Evolutionary conservation across 2,113 vertebrate genomes (phyloP).

Genomic region (Vombatus ursinus): DNA sequence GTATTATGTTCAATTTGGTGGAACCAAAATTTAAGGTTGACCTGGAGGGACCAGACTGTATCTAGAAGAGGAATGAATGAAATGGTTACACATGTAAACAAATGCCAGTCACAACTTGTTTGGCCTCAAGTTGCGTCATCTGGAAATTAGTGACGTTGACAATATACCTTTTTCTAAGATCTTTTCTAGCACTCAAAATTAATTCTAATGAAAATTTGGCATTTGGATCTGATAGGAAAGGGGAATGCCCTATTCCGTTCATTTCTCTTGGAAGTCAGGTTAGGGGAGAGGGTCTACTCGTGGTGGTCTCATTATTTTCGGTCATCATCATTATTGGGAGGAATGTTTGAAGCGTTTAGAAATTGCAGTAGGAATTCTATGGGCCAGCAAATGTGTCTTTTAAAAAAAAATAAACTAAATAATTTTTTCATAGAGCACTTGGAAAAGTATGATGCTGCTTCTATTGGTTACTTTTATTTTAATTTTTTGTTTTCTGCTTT

Average conservation of each 20-base stretch:
- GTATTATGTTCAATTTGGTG: background rate
- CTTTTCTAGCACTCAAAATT: background rate
- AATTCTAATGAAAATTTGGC: background rate
- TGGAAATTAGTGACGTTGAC: background rate
- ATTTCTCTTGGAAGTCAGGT: background rate
- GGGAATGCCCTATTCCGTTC: background rate
- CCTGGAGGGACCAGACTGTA: background rate
- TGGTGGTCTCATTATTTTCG: background rate
- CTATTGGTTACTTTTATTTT: background rate
- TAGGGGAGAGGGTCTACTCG: background rate
- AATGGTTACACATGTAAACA: background rate
- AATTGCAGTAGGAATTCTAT: background rate
- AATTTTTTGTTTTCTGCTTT: constrained; percentile 13
- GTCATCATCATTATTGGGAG: background rate
- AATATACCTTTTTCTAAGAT: background rate
- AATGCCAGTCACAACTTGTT: background rate
- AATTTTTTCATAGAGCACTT: background rate
- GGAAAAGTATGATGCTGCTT: background rate
- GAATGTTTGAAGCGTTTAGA: background rate
- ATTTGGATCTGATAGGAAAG: background rate
- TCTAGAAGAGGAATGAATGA: background rate
- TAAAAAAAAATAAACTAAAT: background rate
- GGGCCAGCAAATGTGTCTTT: background rate
- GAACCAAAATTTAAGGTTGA: background rate
- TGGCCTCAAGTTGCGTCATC: background rate